These are phyloP conservation scores for Noctua janthina DNA, from an alignment of 2,888 invertebrate genomes.

Conservation along the genomic window DNA sequence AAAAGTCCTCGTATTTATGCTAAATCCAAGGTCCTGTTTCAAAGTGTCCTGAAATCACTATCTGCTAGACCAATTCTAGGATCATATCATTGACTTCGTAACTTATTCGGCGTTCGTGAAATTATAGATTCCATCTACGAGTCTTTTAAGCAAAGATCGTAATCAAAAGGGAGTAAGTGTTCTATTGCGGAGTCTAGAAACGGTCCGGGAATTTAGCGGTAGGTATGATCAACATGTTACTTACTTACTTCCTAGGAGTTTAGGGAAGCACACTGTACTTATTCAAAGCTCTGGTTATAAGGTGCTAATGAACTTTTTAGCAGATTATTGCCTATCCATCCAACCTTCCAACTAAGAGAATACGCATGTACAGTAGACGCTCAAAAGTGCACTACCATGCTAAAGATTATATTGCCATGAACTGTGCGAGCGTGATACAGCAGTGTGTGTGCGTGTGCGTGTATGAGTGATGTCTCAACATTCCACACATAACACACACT, in stretches of 20 bases:
- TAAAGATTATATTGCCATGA: no score
- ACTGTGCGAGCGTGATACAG: no score
- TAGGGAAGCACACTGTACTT: not conserved
- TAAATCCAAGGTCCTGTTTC: not conserved
- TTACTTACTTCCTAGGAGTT: not conserved
- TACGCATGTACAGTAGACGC: no score
- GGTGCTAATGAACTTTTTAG: not conserved
- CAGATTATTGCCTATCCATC: not conserved
- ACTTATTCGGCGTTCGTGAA: not conserved
- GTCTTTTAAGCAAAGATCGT: not conserved
- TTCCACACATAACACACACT: no score
- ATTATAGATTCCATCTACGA: not conserved
- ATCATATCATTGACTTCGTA: not conserved
- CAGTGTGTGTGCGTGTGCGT: no score
- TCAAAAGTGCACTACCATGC: no score
- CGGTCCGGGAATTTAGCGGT: not conserved
- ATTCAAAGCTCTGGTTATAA: not conserved
- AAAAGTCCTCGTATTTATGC: not conserved
- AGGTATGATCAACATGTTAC: not conserved
- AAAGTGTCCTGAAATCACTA: not conserved
- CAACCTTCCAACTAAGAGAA: not conserved
- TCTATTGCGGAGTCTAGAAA: not conserved
- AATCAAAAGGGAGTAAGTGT: no score
- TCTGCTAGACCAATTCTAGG: not conserved
- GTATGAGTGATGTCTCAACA: no score